A percentile compares a stretch with the other conserved stretches of the same genome.
phyloP scores from a whole-genome alignment of 35 echinoderm and acorn worm genomes.

The Lytechinus pictus region DNA sequence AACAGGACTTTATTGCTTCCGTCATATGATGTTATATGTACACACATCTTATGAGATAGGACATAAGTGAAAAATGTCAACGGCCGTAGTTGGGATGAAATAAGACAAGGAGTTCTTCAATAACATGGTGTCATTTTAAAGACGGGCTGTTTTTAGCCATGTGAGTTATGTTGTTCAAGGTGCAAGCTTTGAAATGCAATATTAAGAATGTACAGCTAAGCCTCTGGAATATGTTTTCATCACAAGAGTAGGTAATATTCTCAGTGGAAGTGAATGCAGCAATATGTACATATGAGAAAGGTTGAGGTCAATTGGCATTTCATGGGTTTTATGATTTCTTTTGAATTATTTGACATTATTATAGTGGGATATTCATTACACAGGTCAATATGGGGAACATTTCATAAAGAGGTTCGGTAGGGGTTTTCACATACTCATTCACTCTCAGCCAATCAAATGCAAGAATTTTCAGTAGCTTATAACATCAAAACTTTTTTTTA shows the following conservation, averaged over 20 bases:
- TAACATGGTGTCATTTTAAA: conserved; percentile 11
- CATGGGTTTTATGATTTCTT: no score
- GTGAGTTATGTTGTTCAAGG: neutral
- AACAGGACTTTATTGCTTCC: neutral
- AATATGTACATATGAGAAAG: neutral
- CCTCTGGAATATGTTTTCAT: neutral
- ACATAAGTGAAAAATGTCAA: conserved; percentile 13
- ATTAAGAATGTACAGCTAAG: neutral
- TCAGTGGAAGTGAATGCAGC: neutral
- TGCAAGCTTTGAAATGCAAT: neutral
- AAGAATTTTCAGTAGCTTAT: no score
- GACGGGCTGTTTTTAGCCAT: neutral
- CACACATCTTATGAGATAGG: neutral
- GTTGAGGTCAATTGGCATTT: neutral
- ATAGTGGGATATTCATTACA: no score
- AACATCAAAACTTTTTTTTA: no score
- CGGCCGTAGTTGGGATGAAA: neutral
- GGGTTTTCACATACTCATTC: no score
- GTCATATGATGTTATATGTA: neutral
- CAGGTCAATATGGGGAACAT: no score
- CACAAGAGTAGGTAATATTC: neutral
- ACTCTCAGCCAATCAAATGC: no score
- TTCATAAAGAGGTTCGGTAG: no score
- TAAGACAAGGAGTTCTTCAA: neutral
- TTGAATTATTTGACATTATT: no score